Conservation (phyloP, 2,113 vertebrate species). For the Motacilla tschutschensis region DNA sequence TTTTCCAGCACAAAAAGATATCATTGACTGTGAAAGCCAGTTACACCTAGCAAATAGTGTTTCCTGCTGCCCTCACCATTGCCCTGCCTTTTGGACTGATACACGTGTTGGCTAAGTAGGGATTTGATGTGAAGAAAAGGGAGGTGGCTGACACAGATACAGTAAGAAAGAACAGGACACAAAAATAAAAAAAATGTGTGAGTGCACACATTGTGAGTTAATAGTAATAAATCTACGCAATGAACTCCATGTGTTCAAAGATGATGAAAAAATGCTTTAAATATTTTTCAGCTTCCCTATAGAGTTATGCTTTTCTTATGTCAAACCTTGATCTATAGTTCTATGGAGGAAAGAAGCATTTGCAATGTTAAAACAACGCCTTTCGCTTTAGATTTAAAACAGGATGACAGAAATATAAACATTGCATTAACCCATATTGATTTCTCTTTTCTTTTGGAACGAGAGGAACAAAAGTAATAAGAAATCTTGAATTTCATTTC, state of each 20-base stretch:
- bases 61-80: background rate
- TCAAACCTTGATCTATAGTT: constrained; percentile 41
- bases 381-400: constrained; percentile 40
- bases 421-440: constrained; percentile 15
- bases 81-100: background rate
- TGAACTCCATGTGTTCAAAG: constrained; percentile 47
- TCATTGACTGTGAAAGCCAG: background rate
- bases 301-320: constrained; percentile 11
- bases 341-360: background rate
- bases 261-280: constrained; percentile 43
- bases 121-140: background rate
- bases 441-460: background rate
- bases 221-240: background rate
- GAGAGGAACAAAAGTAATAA: background rate
- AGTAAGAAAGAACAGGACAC: background rate
- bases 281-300: constrained; percentile 34
- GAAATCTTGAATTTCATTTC: constrained; percentile 18
- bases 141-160: background rate
- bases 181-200: background rate
- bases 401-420: constrained; percentile 39
- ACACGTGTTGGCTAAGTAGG: background rate
- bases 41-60: background rate
- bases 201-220: background rate
- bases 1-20: background rate
- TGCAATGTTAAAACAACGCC: constrained; percentile 18